These are phyloP conservation scores for Stichodactyla helianthus DNA, from an alignment of 64 coral and sea anemone genomes.

Conservation along the genomic window DNA sequence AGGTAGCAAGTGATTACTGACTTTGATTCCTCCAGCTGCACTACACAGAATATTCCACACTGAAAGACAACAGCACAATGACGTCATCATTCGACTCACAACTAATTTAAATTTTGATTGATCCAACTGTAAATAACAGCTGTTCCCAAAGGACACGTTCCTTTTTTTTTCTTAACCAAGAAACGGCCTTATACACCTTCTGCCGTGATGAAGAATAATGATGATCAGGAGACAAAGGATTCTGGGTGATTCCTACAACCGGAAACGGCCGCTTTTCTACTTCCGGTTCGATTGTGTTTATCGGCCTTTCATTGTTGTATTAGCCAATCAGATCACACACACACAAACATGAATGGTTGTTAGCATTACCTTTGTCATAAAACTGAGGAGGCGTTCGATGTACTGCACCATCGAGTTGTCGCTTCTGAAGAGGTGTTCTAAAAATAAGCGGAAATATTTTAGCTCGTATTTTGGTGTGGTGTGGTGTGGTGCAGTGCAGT, in stretches of 20 bases:
- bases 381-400: constrained; percentile 65
- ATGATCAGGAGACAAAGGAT: too few species aligned
- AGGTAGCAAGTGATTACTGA: constrained; percentile 54
- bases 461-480: too few species aligned
- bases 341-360: neutral
- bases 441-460: neutral
- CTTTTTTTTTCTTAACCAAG: too few species aligned
- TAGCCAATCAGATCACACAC: neutral
- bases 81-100: neutral
- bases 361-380: constrained; percentile 73
- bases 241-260: too few species aligned
- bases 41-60: constrained; percentile 74
- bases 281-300: too few species aligned
- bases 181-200: too few species aligned
- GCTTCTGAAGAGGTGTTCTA: constrained; percentile 64
- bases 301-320: too few species aligned
- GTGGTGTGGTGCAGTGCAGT: too few species aligned
- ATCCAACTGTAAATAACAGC: too few species aligned
- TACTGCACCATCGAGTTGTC: constrained; percentile 83
- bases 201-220: too few species aligned
- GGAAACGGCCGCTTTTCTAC: too few species aligned
- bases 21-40: constrained; percentile 65
- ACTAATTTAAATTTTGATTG: neutral
- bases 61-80: constrained; percentile 8
- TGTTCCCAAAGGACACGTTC: too few species aligned